Conservation (phyloP, 1,140 invertebrate genomes). For the Calliphora vicina region DNA sequence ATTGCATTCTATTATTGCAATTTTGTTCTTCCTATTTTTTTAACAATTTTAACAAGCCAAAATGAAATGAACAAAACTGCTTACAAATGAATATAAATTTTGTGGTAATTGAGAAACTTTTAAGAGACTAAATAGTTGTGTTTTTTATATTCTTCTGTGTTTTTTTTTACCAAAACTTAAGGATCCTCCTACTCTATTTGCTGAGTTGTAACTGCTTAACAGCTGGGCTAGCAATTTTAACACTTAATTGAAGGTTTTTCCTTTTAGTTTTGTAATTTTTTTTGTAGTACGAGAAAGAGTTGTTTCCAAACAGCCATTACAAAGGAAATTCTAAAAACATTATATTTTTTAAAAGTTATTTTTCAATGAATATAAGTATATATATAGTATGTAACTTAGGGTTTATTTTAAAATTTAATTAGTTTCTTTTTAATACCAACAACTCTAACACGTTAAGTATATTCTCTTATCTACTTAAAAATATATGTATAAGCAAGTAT, state of each 20-base stretch:
- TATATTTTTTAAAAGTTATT: not conserved
- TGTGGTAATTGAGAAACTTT: conserved; percentile 16
- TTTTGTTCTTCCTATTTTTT: not conserved
- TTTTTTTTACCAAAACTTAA: not conserved
- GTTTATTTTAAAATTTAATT: conserved; percentile 31
- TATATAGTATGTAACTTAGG: not conserved
- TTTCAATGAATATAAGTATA: not conserved
- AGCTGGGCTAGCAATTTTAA: not conserved
- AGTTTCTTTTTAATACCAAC: conserved; percentile 11
- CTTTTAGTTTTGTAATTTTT: too few relatives aligned
- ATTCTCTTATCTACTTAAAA: not conserved
- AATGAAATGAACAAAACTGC: not conserved
- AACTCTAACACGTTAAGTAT: not conserved
- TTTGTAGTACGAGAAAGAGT: not conserved
- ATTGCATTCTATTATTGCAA: conserved; percentile 4
- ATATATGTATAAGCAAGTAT: not conserved
- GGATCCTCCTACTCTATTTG: conserved; percentile 3
- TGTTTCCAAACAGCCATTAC: not conserved
- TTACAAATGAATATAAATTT: conserved; percentile 6
- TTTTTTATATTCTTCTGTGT: not conserved
- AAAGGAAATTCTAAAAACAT: not conserved
- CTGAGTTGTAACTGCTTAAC: not conserved
- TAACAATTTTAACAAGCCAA: not conserved
- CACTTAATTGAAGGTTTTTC: not conserved
- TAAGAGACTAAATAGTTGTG: not conserved